Base-by-base conservation (phyloP, 2,888 invertebrate genomes). In the Prosapia bicincta region DNA sequence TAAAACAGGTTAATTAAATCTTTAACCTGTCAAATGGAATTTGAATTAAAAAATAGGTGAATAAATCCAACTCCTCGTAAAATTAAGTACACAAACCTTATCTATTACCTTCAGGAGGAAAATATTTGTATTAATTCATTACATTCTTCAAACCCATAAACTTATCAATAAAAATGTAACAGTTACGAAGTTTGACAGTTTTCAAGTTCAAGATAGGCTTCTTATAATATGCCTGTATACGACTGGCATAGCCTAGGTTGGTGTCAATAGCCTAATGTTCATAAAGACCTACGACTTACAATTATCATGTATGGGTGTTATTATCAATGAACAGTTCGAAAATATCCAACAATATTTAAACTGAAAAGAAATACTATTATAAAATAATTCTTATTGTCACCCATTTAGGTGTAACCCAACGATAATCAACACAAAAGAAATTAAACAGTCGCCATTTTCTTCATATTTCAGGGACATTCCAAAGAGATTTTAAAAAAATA, bases 381-480 rank as follows among this genome's bases (percentile, higher is more conserved):
- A 54, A 54, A 54, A 54, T 20, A n/a, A 54, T 54, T 54, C 54
- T 54, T 54, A 54, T 20, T 54, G 54, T 54, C 54, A 54, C 20
- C 54, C 54, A 54, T 54, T 54, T 54, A 54, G 54, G 54, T 66
- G 72, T 72, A 72, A 72, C 72, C 72, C 72, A 72, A 72, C 72
- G 65, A 66, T 66, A 32, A 65, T 66, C 30, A 69, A 72, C 72
- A 72, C 72, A 72, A 72, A 72, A 72, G 72, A 72, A 72, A 72
- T 72, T 66, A 72, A 72, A 72, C 72, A 72, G 30, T 72, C 72
- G 72, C 72, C 72, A 72, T 72, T 74, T 69, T 68, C 38, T 26
- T 26, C 26, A 69, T 28, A 69, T 74, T 69, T 74, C 74, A 74
- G 69, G 74, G 74, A 69, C 74, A 74, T 65, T 43, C 54, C 69